Percentiles rank a stretch among this genome's conserved stretches.
Evolutionary conservation across 2,113 vertebrate species (phyloP).

Genomic region (Ondatra zibethicus): DNA sequence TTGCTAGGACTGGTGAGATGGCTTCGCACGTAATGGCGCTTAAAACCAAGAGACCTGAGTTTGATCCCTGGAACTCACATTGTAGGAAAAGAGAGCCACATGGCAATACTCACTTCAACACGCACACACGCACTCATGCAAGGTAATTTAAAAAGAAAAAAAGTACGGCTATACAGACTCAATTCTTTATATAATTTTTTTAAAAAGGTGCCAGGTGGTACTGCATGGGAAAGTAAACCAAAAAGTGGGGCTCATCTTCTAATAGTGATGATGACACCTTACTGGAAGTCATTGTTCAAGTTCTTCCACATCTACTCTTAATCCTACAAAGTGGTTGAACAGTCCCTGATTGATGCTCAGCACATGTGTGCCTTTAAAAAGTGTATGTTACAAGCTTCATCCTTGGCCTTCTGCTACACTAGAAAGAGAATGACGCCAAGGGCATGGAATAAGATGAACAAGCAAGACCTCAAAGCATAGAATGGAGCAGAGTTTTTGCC

Average conservation of each 20-base stretch:
- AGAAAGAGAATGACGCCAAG: background rate
- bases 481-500: background rate
- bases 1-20: background rate
- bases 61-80: background rate
- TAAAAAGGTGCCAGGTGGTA: background rate
- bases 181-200: background rate
- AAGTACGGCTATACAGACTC: background rate
- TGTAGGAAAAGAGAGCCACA: background rate
- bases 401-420: constrained; percentile 10
- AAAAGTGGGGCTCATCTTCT: background rate
- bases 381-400: background rate
- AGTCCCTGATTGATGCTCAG: background rate
- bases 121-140: background rate
- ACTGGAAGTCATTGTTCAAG: background rate
- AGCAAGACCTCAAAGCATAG: constrained; percentile 21
- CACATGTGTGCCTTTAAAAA: background rate
- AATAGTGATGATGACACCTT: background rate
- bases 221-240: background rate
- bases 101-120: background rate
- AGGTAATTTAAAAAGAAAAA: background rate
- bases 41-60: background rate
- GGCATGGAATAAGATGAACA: background rate
- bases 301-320: background rate
- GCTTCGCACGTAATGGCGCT: background rate
- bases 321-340: background rate